phyloP scores from a whole-genome alignment of 2,888 invertebrate genomes.

The Copidosoma aretas region DNA sequence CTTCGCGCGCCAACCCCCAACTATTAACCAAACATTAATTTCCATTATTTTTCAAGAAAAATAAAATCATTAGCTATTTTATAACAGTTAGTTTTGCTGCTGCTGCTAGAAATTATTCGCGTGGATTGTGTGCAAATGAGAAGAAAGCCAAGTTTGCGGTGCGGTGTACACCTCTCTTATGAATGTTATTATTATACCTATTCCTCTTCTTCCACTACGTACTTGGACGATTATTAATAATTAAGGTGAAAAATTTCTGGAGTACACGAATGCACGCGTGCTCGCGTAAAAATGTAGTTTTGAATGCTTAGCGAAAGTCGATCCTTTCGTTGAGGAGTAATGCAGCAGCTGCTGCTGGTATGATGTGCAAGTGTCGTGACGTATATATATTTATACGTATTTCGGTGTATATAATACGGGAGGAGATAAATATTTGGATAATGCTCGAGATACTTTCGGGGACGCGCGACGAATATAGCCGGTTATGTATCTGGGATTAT shows the following conservation, averaged over 20 bases:
- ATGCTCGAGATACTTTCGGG: no score
- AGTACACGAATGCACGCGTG: background rate
- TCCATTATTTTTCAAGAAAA: no score
- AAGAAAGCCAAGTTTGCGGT: slow-evolving; percentile 24
- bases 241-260: slow-evolving; percentile 14
- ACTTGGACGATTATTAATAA: slow-evolving; percentile 25
- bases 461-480: no score
- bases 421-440: no score
- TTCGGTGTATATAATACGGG: no score
- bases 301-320: slow-evolving; percentile 26
- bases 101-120: slow-evolving; percentile 10
- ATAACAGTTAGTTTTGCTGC: no score
- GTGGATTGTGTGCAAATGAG: slow-evolving; percentile 32
- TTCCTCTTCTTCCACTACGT: no score
- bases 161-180: background rate
- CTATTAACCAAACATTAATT: no score
- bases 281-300: background rate
- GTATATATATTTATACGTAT: no score
- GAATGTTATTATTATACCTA: background rate
- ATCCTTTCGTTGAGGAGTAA: slow-evolving; percentile 10
- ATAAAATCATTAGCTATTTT: no score
- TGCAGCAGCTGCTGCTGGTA: background rate
- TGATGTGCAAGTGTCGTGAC: background rate
- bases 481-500: no score
- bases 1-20: no score